Evolutionary conservation across 1,140 invertebrate species (phyloP).

Genomic region (Trichogramma pretiosum): DNA sequence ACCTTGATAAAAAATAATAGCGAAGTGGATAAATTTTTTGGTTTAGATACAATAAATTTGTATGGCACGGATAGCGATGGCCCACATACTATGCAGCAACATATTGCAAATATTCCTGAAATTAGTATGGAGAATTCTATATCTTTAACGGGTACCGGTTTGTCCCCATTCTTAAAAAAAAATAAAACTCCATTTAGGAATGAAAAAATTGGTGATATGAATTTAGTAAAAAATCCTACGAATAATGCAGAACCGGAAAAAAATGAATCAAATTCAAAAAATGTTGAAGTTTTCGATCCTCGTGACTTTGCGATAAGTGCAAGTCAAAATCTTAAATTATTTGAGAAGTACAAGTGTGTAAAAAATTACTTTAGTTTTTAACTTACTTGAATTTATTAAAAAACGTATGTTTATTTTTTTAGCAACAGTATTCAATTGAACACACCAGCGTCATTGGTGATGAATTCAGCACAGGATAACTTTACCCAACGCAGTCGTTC

Average conservation of each 20-base stretch:
- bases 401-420: not conserved
- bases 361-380: not conserved
- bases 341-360: too few relatives aligned
- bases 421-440: not conserved
- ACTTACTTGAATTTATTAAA: not conserved
- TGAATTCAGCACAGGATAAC: not conserved
- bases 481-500: constrained; percentile 8
- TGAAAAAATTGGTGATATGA: not conserved
- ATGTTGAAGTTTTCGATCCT: too few relatives aligned
- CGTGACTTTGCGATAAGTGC: too few relatives aligned
- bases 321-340: too few relatives aligned
- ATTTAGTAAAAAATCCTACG: not conserved
- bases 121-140: constrained; percentile 8
- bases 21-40: constrained; percentile 4
- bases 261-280: too few relatives aligned
- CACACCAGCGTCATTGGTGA: not conserved
- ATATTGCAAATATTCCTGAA: constrained; percentile 1
- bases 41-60: constrained; percentile 10
- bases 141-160: not conserved
- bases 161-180: constrained; percentile 10
- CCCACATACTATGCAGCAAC: not conserved
- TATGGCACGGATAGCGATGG: constrained; percentile 8
- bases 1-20: constrained; percentile 8
- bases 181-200: not conserved
- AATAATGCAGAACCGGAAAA: too few relatives aligned